Evolutionary conservation across 2,888 invertebrate genomes (phyloP), one percentile per base, ranked within the genome.

Genomic region (Isoperla grammatica): DNA sequence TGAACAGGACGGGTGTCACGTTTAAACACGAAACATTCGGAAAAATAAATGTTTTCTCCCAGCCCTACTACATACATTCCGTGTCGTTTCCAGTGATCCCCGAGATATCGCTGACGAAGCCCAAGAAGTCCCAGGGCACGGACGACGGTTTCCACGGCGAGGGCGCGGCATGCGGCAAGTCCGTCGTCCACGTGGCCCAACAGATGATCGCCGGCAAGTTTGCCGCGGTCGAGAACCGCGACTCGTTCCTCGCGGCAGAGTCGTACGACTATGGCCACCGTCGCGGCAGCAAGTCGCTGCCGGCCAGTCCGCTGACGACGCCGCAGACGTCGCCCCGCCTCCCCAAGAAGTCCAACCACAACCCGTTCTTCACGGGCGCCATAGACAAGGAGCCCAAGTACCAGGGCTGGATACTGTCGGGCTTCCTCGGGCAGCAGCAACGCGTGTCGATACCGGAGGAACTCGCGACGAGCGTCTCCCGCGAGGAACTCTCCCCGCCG

Each of bases 111-210:
- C 13, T 56, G 22, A 39, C 56, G n/a, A 49, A 56, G 20, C 49
- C 50, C 3, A 46, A 20, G 37, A 63, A 75, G 65, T 82, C 86
- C 3, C 81, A 81, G 43, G 85, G 85, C 4, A 80, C 80, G 0
- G 87, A 87, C 70, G 87, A 88, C 76, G 87, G 86, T 57, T 84
- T 84, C 72, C 83, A 82, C 72, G 71, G 74, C 29, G 84, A 84
- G 70, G 82, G 83, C 23, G 85, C 87, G 45, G 84, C 84, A 50
- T 87, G 88, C 68, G 87, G 83, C 50, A 79, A 79, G 59, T 83
- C 83, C 8, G 81, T 84, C 53, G 78, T 83, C 23, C 74, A 76
- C 65, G 81, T 83, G 50, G 79, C 79, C 4, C 74, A 81, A 66
- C 80, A 83, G 72, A 84, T 85, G 63, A 61, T 62, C 35, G 57